Evolutionary conservation across 2,888 invertebrate genomes (phyloP).

Genomic region (Dione juno): DNA sequence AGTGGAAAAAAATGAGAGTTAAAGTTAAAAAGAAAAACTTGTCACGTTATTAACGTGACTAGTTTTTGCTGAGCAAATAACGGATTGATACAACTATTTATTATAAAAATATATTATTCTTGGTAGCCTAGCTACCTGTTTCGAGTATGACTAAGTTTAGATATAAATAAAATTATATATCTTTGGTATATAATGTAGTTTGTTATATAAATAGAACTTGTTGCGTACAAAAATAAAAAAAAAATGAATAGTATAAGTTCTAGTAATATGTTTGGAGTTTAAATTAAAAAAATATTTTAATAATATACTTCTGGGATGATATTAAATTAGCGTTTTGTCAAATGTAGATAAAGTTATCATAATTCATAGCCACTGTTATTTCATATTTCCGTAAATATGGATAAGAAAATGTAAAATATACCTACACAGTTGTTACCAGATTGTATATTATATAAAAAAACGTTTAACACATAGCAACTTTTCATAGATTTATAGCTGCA

Average conservation of each 20-base stretch:
- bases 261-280: background rate
- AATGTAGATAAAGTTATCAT: constrained; percentile 40
- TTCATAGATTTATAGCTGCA: too few relatives aligned
- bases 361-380: constrained; percentile 28
- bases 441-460: too few relatives aligned
- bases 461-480: too few relatives aligned
- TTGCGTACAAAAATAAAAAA: background rate
- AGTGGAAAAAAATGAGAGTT: constrained; percentile 12
- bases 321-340: constrained; percentile 22
- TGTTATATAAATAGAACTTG: too few relatives aligned
- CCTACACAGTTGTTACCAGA: too few relatives aligned
- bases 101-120: constrained; percentile 9
- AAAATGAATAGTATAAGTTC: background rate
- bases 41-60: constrained; percentile 5
- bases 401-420: constrained; percentile 7
- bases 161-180: background rate
- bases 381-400: constrained; percentile 32
- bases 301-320: background rate
- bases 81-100: constrained; percentile 4
- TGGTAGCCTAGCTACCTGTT: background rate
- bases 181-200: background rate
- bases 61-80: constrained; percentile 13
- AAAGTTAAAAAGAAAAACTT: too few relatives aligned
- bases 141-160: background rate
- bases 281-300: background rate